Evolutionary conservation across 2,113 vertebrate genomes (phyloP).

Genomic region (Elanoides forficatus): DNA sequence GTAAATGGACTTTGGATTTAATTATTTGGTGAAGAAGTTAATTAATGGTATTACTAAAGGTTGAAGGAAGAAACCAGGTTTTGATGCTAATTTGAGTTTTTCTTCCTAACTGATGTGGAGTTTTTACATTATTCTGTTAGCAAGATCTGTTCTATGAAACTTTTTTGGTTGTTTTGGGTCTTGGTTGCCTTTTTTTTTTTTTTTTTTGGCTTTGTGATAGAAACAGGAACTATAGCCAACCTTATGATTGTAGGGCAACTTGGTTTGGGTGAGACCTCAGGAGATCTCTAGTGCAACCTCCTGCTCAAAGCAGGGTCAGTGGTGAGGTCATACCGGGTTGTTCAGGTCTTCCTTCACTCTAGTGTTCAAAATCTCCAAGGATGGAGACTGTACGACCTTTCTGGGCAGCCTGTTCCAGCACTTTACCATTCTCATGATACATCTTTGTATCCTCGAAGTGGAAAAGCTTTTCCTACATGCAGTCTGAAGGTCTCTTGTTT

Average conservation of each 20-base stretch:
- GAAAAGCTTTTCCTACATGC: neutral
- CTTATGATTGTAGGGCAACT: accelerated
- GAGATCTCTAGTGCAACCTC: neutral
- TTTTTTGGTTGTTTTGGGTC: neutral
- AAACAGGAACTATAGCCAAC: neutral
- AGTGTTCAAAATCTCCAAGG: neutral
- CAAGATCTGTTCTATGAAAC: neutral
- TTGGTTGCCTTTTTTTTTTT: neutral
- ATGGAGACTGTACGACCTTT: neutral
- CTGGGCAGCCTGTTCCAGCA: neutral
- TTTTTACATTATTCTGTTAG: neutral
- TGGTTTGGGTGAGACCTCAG: neutral
- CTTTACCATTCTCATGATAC: neutral
- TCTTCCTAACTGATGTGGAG: neutral
- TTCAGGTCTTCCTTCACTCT: neutral
- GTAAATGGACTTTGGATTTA: neutral
- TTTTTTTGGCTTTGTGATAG: neutral
- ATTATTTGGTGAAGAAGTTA: neutral
- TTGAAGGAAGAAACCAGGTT: neutral
- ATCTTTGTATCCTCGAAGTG: neutral
- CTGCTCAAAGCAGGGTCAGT: neutral
- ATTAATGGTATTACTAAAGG: neutral
- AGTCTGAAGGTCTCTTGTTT: neutral
- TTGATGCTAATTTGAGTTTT: neutral
- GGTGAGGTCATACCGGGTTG: neutral